These are phyloP conservation scores for Drosophila mauritiana DNA, from an alignment of 1,140 invertebrate species.

Conservation along the genomic window DNA sequence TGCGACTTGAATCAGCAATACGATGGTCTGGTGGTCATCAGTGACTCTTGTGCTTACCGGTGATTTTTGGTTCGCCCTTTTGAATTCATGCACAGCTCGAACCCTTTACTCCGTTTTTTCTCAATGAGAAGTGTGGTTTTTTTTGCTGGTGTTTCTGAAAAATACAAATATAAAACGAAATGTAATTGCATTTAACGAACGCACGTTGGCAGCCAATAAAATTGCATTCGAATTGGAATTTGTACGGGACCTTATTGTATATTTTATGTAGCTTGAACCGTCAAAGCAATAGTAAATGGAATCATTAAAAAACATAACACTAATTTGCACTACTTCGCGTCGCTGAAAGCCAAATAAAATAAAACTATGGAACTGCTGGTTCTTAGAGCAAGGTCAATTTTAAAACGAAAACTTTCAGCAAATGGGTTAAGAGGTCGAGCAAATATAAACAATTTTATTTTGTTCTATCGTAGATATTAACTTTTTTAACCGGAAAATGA, in stretches of 20 bases:
- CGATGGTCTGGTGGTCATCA: too few relatives aligned
- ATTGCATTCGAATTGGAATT: not conserved
- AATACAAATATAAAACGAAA: not conserved
- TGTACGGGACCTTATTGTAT: not conserved
- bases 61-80: constrained; percentile 85
- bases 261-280: not conserved
- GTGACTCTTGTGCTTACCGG: constrained; percentile 61
- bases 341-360: not conserved
- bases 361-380: not conserved
- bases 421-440: too few relatives aligned
- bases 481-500: not conserved
- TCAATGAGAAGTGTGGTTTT: constrained; percentile 84
- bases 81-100: constrained; percentile 85
- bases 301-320: not conserved
- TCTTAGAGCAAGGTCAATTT: not conserved
- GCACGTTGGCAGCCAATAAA: not conserved
- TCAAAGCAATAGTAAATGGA: not conserved
- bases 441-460: not conserved
- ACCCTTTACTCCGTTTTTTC: constrained; percentile 83
- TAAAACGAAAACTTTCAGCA: not conserved
- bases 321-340: not conserved
- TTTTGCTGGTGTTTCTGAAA: constrained; percentile 84
- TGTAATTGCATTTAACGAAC: too few relatives aligned
- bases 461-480: not conserved
- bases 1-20: too few relatives aligned